Base-by-base conservation (phyloP, 2,797 vertebrate species). In the Dermochelys coriacea region DNA sequence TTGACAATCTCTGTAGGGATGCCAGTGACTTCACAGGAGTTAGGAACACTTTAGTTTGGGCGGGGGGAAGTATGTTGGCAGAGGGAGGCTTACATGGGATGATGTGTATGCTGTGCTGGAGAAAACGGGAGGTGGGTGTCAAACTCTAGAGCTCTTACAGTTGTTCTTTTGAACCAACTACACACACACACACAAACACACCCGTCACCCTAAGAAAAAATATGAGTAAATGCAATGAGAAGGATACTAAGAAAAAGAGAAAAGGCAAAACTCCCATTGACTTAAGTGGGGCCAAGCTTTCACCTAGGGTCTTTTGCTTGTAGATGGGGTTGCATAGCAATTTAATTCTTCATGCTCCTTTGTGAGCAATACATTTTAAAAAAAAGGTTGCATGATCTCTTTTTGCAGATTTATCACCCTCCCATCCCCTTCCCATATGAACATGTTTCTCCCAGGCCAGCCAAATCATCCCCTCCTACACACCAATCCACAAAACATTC, bases 291-390 rank as follows among this genome's bases (percentile, higher is more conserved):
- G n/a, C 88, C 81, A 84, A 77, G 15, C 45, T 47, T 54, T 92
- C 37, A 80, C 82, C 31, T 6, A 41, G 4, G 91, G 68, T 59
- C 41, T 88, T 93, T 81, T 81, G 77, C 71, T 80, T 31, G 79
- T 4, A 12, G 34, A 37, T 23, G 77, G 51, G 16, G 15, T 83
- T 93, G 61, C 78, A 80, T 21, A 86, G 84, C 0, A 2, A 87
- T 64, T 5, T 85, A 15, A 47, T 64, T 85, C n/a, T 71, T 41
- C 85, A 74, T 0, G 47, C 82, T 95, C 23, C n/a, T 50, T 54
- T 45, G 29, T 81, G 94, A 90, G 85, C n/a, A 84, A 18, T 51
- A 87, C 49, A 85, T 25, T 47, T 92, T 59, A 23, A 11, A 90
- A 93, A 91, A 1, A 51, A 84, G 2, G 3, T 91, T 41, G 21